Evolutionary conservation across 1,140 invertebrate genomes (phyloP), one percentile per base, ranked within the genome.

Genomic region (Leguminivora glycinivorella): DNA sequence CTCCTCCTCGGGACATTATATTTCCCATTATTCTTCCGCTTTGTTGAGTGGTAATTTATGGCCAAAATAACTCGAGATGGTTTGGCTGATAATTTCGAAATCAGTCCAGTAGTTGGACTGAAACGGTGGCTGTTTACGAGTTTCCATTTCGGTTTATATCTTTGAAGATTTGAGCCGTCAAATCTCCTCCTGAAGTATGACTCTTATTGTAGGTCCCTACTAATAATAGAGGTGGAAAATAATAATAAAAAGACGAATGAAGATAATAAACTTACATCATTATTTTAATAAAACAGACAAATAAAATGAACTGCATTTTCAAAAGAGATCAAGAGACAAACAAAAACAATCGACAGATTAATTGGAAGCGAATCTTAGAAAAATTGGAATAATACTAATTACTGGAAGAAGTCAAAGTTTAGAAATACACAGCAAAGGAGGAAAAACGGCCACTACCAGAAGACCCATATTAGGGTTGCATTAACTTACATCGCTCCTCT

Each of bases 1-100:
- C 58, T 26, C 58, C 26, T 63, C 58, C 25, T 31, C 26, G 29
- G 26, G 58, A 63, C 58, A 63, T 63, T 63, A 63, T 63, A 63
- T 63, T 63, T 31, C 58, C 58, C 58, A 63, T 63, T 63, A 63
- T 63, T 63, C 58, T 63, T 63, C 58, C 56, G 56, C 25, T 63
- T 63, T 63, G 58, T 63, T 63, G 58, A 63, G 58, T 31, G 58
- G 26, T 63, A 63, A 63, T 63, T 63, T 63, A 63, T 63, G 22
- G 58, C 58, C n/a, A 29, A 63, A 63, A 63, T 63, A 63, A 63
- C 58, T 63, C 58, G 58, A 63, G 58, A 63, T 63, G 58, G 58
- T 63, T 63, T 29, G 7, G 47, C 25, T 29, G 58, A 63, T 63
- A 63, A 63, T 63, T 63, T 63, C 58, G 58, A 63, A 63, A 63